Evolutionary conservation across 2,797 vertebrate species (phyloP), one percentile per base, ranked within the genome.

Genomic region (Ciconia nigra): DNA sequence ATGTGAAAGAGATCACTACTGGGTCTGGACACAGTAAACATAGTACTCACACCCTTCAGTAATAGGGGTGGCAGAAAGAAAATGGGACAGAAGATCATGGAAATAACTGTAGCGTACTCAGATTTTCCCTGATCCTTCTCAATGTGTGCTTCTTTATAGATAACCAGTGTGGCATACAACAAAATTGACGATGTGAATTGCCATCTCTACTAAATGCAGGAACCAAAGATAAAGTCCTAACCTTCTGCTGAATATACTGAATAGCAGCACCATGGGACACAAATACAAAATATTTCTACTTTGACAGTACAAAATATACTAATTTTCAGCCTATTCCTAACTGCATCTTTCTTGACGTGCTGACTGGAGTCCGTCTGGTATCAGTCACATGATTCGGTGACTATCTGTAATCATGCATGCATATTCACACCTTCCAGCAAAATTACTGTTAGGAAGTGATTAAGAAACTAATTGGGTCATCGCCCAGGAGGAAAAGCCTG

Each of bases 401-500:
- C 71, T 92, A 49, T 78, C 65, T 70, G 35, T 51, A 82, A 71
- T 67, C 54, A 59, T 1, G 8, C 24, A 78, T 14, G 2, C 15
- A 62, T 79, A 58, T 90, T 81, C 65, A 66, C 46, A 91, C 22
- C 62, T 86, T 52, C 39, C 24, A 76, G 52, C 7, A 88, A 86
- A 84, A 83, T 78, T 86, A 79, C 39, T 51, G 49, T 69, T 91
- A 72, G 21, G 37, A 94, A 93, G 33, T 55, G 79, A 93, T 96
- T 95, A 95, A 83, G 61, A 90, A 95, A 86, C 41, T 90, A 96
- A 91, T 69, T 95, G 73, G 54, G 80, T 96, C 65, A 42, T 74
- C 57, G 90, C 83, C 33, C 76, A 83, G 46, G 85, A 94, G 89
- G 87, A 92, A 95, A 93, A 88, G 49, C 8, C 42, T 55, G 20